Conservation (phyloP, 2,888 invertebrate species). For the Adelphocoris suturalis region DNA sequence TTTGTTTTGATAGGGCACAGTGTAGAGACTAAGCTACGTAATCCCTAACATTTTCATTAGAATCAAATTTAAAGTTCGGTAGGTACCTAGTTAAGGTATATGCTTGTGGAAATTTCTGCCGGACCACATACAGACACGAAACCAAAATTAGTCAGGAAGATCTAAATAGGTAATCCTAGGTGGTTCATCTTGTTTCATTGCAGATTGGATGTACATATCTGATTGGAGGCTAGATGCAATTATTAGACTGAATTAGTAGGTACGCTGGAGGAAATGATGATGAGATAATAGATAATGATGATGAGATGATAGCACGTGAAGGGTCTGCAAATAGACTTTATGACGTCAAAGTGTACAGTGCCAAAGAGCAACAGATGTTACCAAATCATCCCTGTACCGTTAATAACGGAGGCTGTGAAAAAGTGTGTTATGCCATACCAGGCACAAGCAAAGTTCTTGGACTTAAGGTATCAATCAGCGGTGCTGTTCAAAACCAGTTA, state of each 20-base stretch:
- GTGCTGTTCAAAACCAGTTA: too few species aligned
- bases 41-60: too few species aligned
- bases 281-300: too few species aligned
- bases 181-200: constrained; percentile 69
- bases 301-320: constrained; percentile 91
- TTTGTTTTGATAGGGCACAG: too few species aligned
- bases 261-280: constrained; percentile 91
- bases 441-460: constrained; percentile 79
- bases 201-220: constrained; percentile 96
- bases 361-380: constrained; percentile 85
- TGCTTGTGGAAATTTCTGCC: too few species aligned
- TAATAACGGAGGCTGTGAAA: constrained; percentile 94
- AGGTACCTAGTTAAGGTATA: too few species aligned
- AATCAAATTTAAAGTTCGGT: too few species aligned
- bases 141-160: too few species aligned
- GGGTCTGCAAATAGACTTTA: constrained; percentile 94
- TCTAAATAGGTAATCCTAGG: too few species aligned
- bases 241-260: constrained; percentile 92
- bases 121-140: too few species aligned
- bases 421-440: constrained; percentile 96
- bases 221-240: constrained; percentile 98
- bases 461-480: constrained; percentile 76
- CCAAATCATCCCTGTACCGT: constrained; percentile 88
- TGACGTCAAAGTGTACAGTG: constrained; percentile 93
- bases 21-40: too few species aligned